Percentiles rank a stretch among this genome's conserved stretches.
Conservation (phyloP, 2,888 invertebrate species). For the Mactromeris polynyma region DNA sequence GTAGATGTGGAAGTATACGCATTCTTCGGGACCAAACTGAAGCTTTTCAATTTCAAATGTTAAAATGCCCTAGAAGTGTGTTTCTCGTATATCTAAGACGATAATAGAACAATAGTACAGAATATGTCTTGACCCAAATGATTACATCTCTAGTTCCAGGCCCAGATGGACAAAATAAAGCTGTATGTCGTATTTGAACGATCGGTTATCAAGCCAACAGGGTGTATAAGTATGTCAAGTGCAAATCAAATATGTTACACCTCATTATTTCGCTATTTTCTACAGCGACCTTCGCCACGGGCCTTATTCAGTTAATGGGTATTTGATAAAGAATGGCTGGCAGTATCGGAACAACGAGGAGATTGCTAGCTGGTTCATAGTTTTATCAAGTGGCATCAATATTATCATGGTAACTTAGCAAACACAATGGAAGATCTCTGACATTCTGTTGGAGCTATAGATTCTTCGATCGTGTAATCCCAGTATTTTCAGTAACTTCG, state of each 20-base stretch:
- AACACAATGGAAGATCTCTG: background rate
- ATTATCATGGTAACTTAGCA: background rate
- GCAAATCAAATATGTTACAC: slow-evolving; percentile 44
- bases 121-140: background rate
- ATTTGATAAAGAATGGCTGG: slow-evolving; percentile 36
- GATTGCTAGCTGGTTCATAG: background rate
- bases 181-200: background rate
- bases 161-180: background rate
- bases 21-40: too few species aligned
- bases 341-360: background rate
- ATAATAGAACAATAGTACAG: too few species aligned
- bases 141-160: background rate
- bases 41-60: too few species aligned
- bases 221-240: slow-evolving; percentile 22
- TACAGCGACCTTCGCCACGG: background rate
- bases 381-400: slow-evolving; percentile 7
- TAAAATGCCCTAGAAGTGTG: too few species aligned
- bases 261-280: slow-evolving; percentile 53
- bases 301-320: slow-evolving; percentile 33
- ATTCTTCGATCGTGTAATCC: too few species aligned
- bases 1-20: too few species aligned
- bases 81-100: too few species aligned
- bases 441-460: too few species aligned
- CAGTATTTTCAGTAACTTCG: too few species aligned
- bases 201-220: slow-evolving; percentile 8